Percentiles rank a stretch among this genome's conserved stretches.
These are phyloP conservation scores for Oscheius onirici DNA, from an alignment of 2,888 invertebrate species.

Conservation along the genomic window DNA sequence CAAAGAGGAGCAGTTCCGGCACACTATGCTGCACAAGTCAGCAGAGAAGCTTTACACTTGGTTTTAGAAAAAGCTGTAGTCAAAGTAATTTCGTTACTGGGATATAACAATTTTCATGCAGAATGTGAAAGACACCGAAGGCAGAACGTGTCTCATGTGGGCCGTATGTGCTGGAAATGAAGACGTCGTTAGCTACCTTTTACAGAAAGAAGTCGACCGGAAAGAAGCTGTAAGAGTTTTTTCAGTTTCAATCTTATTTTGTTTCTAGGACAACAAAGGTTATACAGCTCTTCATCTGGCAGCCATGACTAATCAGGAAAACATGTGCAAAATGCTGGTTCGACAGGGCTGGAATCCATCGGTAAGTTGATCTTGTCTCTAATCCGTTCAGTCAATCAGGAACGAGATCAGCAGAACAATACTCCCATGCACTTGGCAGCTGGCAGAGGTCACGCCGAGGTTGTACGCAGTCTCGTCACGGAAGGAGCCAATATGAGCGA, in stretches of 20 bases:
- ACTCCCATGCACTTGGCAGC: slow-evolving; percentile 67
- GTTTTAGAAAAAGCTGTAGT: slow-evolving; percentile 37
- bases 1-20: slow-evolving; percentile 61
- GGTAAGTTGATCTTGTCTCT: slow-evolving; percentile 25
- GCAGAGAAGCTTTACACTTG: slow-evolving; percentile 41
- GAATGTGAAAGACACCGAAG: slow-evolving; percentile 65
- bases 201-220: slow-evolving; percentile 43
- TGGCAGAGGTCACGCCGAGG: slow-evolving; percentile 62
- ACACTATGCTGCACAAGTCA: slow-evolving; percentile 68
- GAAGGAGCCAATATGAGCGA: slow-evolving; percentile 53
- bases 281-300: slow-evolving; percentile 66
- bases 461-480: slow-evolving; percentile 51
- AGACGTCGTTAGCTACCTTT: slow-evolving; percentile 50
- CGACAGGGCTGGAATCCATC: slow-evolving; percentile 56
- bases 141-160: slow-evolving; percentile 69
- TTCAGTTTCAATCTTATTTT: no score
- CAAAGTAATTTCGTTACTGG: slow-evolving; percentile 19
- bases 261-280: slow-evolving; percentile 32
- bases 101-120: slow-evolving; percentile 29
- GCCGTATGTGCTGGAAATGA: slow-evolving; percentile 65
- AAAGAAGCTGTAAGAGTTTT: slow-evolving; percentile 29
- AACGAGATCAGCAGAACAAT: slow-evolving; percentile 44
- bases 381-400: slow-evolving; percentile 30
- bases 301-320: slow-evolving; percentile 60
- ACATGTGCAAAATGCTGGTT: slow-evolving; percentile 61